phyloP scores from a whole-genome alignment of 2,888 invertebrate species.

The Pandemis heparana region DNA sequence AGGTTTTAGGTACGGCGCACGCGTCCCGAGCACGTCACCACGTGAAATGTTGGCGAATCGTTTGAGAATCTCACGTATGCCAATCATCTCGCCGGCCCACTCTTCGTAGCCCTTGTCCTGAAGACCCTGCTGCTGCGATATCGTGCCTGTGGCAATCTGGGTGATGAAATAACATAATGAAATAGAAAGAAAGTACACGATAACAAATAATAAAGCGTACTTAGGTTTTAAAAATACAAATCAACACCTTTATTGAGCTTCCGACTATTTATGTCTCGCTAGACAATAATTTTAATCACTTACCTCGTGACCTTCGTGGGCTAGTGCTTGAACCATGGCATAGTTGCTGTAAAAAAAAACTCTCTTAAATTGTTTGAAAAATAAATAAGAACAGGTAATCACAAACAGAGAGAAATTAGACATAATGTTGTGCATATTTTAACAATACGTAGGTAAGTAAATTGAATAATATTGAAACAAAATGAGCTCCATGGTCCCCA shows the following conservation, averaged over 20 bases:
- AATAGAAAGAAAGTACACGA: constrained; percentile 11
- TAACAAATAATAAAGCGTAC: background rate
- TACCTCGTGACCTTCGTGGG: constrained; percentile 96
- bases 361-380: background rate
- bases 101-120: constrained; percentile 96
- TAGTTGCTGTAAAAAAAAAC: constrained; percentile 91
- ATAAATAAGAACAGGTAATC: too few relatives aligned
- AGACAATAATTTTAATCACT: constrained; percentile 61
- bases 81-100: constrained; percentile 97
- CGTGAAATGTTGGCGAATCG: constrained; percentile 93
- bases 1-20: constrained; percentile 96
- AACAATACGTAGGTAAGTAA: too few relatives aligned
- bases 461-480: too few relatives aligned
- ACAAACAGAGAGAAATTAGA: too few relatives aligned
- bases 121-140: constrained; percentile 91
- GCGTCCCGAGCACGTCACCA: constrained; percentile 93
- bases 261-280: too few relatives aligned
- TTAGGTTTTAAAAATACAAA: too few relatives aligned
- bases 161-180: constrained; percentile 24
- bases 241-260: too few relatives aligned
- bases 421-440: too few relatives aligned
- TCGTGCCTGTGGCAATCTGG: constrained; percentile 86
- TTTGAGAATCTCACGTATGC: constrained; percentile 94
- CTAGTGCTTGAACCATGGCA: constrained; percentile 95
- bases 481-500: too few relatives aligned